Percentiles rank a stretch among this genome's conserved stretches.
Evolutionary conservation across 2,113 vertebrate species (phyloP).

Genomic region (Plectropomus leopardus): DNA sequence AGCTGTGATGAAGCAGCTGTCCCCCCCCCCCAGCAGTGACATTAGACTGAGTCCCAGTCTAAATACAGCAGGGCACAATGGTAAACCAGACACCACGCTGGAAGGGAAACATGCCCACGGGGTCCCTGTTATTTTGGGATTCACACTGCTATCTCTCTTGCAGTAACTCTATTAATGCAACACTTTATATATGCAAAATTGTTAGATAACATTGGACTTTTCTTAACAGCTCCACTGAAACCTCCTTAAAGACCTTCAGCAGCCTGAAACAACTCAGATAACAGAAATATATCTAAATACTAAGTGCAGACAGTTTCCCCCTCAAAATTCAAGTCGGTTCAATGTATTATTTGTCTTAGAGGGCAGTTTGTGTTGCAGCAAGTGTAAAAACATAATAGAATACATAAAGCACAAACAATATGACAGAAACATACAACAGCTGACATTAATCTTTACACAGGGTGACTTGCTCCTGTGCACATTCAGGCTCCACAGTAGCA

Average conservation of each 20-base stretch:
- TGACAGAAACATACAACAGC: no score
- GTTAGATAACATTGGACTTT: slow-evolving; percentile 17
- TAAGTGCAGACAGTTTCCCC: background rate
- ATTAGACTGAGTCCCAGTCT: slow-evolving; percentile 75
- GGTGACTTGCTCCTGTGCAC: no score
- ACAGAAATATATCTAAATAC: background rate
- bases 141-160: slow-evolving; percentile 48
- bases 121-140: slow-evolving; percentile 79
- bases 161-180: slow-evolving; percentile 47
- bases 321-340: no score
- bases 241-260: background rate
- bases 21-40: slow-evolving; percentile 56
- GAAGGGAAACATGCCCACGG: slow-evolving; percentile 69
- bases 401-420: no score
- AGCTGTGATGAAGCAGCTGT: slow-evolving; percentile 80
- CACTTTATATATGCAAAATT: slow-evolving; percentile 23
- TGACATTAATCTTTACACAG: no score
- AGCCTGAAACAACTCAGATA: background rate
- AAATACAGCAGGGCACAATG: slow-evolving; percentile 84
- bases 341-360: no score
- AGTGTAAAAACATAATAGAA: no score
- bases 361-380: no score
- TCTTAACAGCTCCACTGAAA: slow-evolving; percentile 7
- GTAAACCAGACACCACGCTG: slow-evolving; percentile 78
- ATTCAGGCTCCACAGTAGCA: no score